These are phyloP conservation scores for Porites evermanni DNA, from an alignment of 92 coral and sea anemone genomes.

Conservation along the genomic window DNA sequence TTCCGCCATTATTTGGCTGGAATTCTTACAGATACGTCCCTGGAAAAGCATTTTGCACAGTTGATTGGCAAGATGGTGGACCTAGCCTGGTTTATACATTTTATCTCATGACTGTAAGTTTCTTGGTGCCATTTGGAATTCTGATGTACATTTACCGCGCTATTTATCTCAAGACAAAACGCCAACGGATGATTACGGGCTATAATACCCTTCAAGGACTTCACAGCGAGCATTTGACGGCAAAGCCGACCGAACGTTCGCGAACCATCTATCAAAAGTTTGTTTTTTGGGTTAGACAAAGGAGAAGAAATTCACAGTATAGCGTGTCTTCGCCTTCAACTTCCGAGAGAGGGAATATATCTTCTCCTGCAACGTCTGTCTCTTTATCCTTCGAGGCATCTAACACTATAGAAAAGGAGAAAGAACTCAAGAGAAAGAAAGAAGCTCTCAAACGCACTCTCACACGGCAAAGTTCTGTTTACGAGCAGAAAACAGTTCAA, in stretches of 20 bases:
- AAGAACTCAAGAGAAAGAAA: slow-evolving; percentile 22
- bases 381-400: slow-evolving; percentile 40
- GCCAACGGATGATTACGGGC: slow-evolving; percentile 64
- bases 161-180: slow-evolving; percentile 74
- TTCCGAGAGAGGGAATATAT: slow-evolving; percentile 20
- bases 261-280: slow-evolving; percentile 5
- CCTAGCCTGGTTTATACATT: slow-evolving; percentile 75
- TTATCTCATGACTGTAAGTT: slow-evolving; percentile 54
- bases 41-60: slow-evolving; percentile 85
- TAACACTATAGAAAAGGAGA: slow-evolving; percentile 6
- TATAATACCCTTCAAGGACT: slow-evolving; percentile 53
- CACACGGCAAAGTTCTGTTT: slow-evolving; percentile 65
- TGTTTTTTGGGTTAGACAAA: slow-evolving; percentile 16
- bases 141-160: slow-evolving; percentile 81
- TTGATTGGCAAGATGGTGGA: slow-evolving; percentile 85
- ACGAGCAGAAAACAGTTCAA: slow-evolving; percentile 84
- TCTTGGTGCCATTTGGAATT: slow-evolving; percentile 70
- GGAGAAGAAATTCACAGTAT: slow-evolving; percentile 2
- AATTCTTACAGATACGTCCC: slow-evolving; percentile 76
- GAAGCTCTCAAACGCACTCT: slow-evolving; percentile 35
- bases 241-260: not conserved
- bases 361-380: slow-evolving; percentile 47
- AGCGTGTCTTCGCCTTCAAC: slow-evolving; percentile 38
- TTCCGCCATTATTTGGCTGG: slow-evolving; percentile 93
- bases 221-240: slow-evolving; percentile 25